phyloP scores from a whole-genome alignment of 2,797 vertebrate species.

The Gadopsis bispinosus region DNA sequence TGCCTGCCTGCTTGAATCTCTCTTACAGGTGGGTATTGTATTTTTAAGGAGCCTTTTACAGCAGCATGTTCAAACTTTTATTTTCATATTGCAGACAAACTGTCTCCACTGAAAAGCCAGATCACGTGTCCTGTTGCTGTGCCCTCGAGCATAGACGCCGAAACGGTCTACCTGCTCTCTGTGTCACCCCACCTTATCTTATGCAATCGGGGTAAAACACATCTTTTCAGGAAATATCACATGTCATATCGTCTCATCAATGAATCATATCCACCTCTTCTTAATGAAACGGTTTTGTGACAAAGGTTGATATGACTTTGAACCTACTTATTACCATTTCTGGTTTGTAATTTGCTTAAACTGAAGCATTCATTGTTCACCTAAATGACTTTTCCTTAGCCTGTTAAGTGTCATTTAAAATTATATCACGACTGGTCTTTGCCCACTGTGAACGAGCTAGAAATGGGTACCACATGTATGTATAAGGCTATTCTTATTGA shows the following conservation, averaged over 20 bases:
- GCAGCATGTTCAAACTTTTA: not conserved
- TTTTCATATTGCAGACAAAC: slow-evolving; percentile 2
- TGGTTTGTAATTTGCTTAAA: not conserved
- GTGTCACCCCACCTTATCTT: not conserved
- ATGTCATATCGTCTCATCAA: slow-evolving; percentile 6
- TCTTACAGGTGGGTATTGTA: not conserved
- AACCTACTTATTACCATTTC: not conserved
- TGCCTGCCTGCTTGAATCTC: not conserved
- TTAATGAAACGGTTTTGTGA: not conserved
- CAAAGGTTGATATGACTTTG: slow-evolving; percentile 16
- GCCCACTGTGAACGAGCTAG: not conserved
- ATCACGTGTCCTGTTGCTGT: slow-evolving; percentile 4
- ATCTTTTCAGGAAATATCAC: slow-evolving; percentile 35
- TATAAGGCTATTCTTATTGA: not conserved
- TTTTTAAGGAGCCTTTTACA: not conserved
- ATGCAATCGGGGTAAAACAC: slow-evolving; percentile 19
- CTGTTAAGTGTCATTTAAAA: not conserved
- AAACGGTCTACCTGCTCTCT: slow-evolving; percentile 5
- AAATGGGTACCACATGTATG: not conserved
- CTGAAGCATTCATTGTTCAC: too few relatives aligned
- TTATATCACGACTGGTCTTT: not conserved
- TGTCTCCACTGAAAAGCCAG: not conserved
- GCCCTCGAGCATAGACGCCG: not conserved
- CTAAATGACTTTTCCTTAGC: not conserved
- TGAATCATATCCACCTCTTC: slow-evolving; percentile 45